These are phyloP conservation scores for Heptranchias perlo DNA, from an alignment of 2,113 vertebrate species.

Conservation along the genomic window DNA sequence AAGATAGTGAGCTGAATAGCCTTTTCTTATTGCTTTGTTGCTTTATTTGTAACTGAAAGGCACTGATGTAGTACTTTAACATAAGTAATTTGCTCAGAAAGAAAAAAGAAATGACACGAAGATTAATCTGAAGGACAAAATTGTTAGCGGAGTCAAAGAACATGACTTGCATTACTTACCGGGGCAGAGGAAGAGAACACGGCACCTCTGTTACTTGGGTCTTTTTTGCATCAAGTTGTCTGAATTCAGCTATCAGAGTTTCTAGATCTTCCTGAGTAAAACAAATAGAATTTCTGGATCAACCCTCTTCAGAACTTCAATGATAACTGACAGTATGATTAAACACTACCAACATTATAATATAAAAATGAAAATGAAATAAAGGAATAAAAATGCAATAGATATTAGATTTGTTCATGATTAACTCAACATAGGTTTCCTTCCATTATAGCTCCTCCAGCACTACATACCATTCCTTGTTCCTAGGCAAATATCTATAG, in stretches of 20 bases:
- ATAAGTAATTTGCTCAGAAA: neutral
- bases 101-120: neutral
- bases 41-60: neutral
- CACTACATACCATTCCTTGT: neutral
- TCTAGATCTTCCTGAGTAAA: slow-evolving; percentile 81
- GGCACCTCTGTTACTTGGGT: slow-evolving; percentile 71
- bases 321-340: neutral
- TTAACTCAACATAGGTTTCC: neutral
- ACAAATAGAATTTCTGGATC: slow-evolving; percentile 21
- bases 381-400: neutral
- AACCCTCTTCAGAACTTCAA: neutral
- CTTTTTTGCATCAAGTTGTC: slow-evolving; percentile 79
- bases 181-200: slow-evolving; percentile 74
- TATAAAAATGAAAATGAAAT: neutral
- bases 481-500: neutral
- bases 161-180: slow-evolving; percentile 55
- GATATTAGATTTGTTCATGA: neutral
- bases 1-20: neutral
- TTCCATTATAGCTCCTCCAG: neutral
- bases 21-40: neutral
- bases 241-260: slow-evolving; percentile 87
- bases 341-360: neutral
- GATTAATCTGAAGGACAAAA: neutral
- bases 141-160: neutral
- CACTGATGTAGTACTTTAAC: neutral